phyloP scores from a whole-genome alignment of 2,797 vertebrate species.

The Dipus sagitta region DNA sequence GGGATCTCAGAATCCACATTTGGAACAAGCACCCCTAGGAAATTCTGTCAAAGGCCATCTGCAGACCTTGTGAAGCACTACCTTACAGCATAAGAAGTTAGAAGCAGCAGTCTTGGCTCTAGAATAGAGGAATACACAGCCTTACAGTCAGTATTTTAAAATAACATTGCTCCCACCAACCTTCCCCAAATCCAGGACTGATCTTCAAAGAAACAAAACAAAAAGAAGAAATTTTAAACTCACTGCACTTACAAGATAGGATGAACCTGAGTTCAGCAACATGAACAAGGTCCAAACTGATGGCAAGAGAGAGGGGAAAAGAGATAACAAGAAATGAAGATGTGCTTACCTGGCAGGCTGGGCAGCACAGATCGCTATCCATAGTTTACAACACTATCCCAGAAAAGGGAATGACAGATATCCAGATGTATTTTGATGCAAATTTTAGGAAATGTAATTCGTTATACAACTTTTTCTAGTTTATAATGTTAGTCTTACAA shows the following conservation, averaged over 20 bases:
- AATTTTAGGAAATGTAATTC: constrained; percentile 36
- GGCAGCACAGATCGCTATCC: background rate
- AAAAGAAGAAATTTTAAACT: background rate
- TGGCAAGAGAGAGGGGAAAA: background rate
- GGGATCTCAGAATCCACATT: background rate
- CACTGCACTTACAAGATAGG: background rate
- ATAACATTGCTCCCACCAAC: constrained; percentile 26
- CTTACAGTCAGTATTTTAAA: constrained; percentile 38
- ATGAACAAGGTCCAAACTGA: background rate
- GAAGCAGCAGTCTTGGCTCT: background rate
- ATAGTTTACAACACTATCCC: constrained; percentile 7
- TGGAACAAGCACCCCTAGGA: background rate
- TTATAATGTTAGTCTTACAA: constrained; percentile 20
- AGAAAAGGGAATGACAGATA: background rate
- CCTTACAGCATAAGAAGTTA: background rate
- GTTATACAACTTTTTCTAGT: constrained; percentile 19
- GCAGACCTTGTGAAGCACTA: constrained; percentile 7
- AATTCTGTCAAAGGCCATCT: background rate
- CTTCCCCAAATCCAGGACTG: constrained; percentile 26
- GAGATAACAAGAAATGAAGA: background rate
- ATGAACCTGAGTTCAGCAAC: background rate
- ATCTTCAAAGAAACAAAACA: background rate
- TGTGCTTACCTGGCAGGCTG: background rate
- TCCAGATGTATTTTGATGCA: background rate
- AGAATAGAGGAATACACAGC: constrained; percentile 2